phyloP scores from a whole-genome alignment of 2,113 vertebrate species.

The Misgurnus mizolepis region DNA sequence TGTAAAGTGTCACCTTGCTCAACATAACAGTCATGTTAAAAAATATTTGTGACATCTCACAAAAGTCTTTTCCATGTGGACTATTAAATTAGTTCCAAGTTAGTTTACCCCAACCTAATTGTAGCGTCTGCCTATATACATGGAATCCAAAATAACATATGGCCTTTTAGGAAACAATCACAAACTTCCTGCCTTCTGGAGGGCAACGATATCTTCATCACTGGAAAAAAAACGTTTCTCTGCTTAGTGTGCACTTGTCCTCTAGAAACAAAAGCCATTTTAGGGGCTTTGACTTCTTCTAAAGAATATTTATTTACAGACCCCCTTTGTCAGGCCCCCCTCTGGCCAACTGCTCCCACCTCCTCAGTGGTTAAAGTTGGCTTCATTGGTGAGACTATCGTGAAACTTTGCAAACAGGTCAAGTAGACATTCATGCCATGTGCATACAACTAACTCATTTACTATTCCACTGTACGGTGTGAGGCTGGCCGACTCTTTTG shows the following conservation, averaged over 20 bases:
- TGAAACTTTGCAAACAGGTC: slow-evolving; percentile 71
- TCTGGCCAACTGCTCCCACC: slow-evolving; percentile 54
- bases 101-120: slow-evolving; percentile 4
- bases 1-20: too few species aligned
- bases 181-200: slow-evolving; percentile 50
- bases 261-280: slow-evolving; percentile 58
- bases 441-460: slow-evolving; percentile 70
- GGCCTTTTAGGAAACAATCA: slow-evolving; percentile 48
- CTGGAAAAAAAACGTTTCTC: slow-evolving; percentile 51
- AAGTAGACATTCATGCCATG: slow-evolving; percentile 69
- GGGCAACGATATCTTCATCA: slow-evolving; percentile 54
- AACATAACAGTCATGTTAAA: too few species aligned
- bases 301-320: slow-evolving; percentile 62
- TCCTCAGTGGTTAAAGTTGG: slow-evolving; percentile 47
- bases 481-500: slow-evolving; percentile 55
- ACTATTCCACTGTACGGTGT: slow-evolving; percentile 52
- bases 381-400: slow-evolving; percentile 34
- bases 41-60: too few species aligned
- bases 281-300: slow-evolving; percentile 58
- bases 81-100: background rate
- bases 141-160: slow-evolving; percentile 53
- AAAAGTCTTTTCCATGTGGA: too few species aligned
- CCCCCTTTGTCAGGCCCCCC: slow-evolving; percentile 44
- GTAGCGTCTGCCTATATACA: slow-evolving; percentile 38
- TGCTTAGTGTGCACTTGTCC: slow-evolving; percentile 52